These are phyloP conservation scores for Epirrhoe alternata DNA, from an alignment of 2,888 invertebrate genomes.

Conservation along the genomic window DNA sequence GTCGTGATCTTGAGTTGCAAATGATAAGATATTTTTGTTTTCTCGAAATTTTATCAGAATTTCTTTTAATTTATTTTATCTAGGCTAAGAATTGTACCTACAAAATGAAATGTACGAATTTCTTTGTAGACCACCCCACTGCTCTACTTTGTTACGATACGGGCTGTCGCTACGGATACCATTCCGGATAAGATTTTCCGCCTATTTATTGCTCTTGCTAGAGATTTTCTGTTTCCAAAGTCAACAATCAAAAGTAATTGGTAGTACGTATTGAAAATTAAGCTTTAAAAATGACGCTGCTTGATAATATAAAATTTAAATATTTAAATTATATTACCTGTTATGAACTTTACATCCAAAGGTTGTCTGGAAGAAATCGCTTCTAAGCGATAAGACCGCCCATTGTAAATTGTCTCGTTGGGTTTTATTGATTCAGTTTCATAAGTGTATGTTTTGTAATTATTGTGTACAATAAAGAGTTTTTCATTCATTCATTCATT, in stretches of 20 bases:
- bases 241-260: not conserved
- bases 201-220: constrained; percentile 63
- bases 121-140: constrained; percentile 37
- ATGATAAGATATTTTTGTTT: not conserved
- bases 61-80: constrained; percentile 30
- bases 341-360: not conserved
- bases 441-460: too few species aligned
- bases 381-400: too few species aligned
- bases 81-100: constrained; percentile 33
- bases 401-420: too few species aligned
- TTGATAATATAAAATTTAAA: too few species aligned
- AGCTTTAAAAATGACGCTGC: too few species aligned
- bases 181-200: constrained; percentile 75
- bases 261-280: not conserved
- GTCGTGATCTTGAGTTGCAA: not conserved
- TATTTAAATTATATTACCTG: not conserved
- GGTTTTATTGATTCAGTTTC: too few species aligned
- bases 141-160: constrained; percentile 45
- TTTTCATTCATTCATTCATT: too few species aligned
- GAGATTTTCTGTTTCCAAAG: constrained; percentile 3
- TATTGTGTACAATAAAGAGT: too few species aligned
- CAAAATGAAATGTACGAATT: constrained; percentile 37
- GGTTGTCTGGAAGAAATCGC: too few species aligned
- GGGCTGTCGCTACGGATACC: constrained; percentile 64
- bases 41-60: not conserved